Base-by-base conservation (phyloP, 2,797 vertebrate species). In the Tamandua tetradactyla region DNA sequence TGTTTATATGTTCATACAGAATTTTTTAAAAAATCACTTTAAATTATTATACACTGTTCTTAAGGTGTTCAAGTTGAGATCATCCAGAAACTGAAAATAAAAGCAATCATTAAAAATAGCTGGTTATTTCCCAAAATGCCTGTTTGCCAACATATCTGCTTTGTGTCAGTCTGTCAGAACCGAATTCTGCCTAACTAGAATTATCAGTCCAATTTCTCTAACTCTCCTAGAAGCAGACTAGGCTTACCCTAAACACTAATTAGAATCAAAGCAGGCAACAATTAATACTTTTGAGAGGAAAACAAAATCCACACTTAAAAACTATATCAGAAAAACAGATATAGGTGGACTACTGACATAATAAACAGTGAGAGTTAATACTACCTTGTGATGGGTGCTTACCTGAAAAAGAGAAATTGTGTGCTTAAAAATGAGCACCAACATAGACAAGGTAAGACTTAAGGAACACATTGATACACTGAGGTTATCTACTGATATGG, bases 21-120 rank as follows among this genome's bases (percentile, higher is more conserved):
- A 92, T 64, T 93, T 93, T n/a, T 23, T 72, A 2, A 68, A 71
- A 69, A 89, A 83, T 86, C 40, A 78, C 8, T 79, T 61, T 62
- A 82, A 42, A 37, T 47, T 18, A 59, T 0, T 61, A 55, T 42
- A 37, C 0, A 25, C 40, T 74, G 44, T 61, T 17, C 72, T 71
- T 87, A 62, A 86, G 35, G 13, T 42, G 57, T 62, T 81, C 17
- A 15, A 23, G 25, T 15, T 88, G 30, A 93, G 92, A 85, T 87
- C 27, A 79, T 52, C 76, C 64, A 87, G 81, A 84, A 86, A 47
- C 40, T 90, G 62, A 93, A 96, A 92, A 72, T 84, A 71, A 95
- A 94, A 83, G 15, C 17, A 74, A 25, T 72, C 64, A 75, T 25
- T 71, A 25, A 49, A 85, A 95, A 47, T 2, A 10, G 17, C 32